Conservation (phyloP, 2,113 vertebrate species). For the Apteryx owenii region DNA sequence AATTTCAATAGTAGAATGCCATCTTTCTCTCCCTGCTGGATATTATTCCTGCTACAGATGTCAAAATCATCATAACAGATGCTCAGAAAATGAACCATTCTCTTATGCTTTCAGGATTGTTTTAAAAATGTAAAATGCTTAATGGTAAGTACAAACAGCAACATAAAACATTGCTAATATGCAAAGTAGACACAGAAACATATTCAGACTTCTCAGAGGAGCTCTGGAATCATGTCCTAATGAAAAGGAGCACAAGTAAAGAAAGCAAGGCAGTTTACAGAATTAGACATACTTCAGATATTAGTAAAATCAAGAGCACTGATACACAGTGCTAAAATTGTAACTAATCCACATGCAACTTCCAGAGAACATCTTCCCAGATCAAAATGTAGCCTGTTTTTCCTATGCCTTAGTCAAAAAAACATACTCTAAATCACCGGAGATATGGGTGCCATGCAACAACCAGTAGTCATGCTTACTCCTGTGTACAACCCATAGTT, state of each 20-base stretch:
- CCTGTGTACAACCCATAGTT: not conserved
- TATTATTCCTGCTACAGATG: conserved; percentile 7
- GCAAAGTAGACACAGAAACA: not conserved
- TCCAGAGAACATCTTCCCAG: not conserved
- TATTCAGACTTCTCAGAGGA: not conserved
- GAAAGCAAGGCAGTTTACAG: not conserved
- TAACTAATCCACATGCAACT: not conserved
- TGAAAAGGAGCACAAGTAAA: not conserved
- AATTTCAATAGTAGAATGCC: not conserved
- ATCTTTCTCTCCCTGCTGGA: conserved; percentile 1
- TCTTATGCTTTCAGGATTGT: conserved; percentile 10
- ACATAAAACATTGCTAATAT: not conserved
- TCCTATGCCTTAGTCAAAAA: not conserved
- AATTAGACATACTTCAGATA: not conserved
- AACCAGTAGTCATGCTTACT: not conserved
- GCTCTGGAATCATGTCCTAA: not conserved
- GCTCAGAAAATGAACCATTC: not conserved
- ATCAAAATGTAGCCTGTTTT: not conserved
- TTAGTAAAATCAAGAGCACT: not conserved
- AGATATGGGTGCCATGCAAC: not conserved
- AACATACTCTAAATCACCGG: not conserved
- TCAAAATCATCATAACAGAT: not conserved
- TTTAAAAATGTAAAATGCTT: conserved; percentile 12
- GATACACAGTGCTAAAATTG: not conserved
- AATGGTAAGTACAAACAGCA: conserved; percentile 60